phyloP scores from a whole-genome alignment of 2,113 vertebrate species.

The Osmerus eperlanus region DNA sequence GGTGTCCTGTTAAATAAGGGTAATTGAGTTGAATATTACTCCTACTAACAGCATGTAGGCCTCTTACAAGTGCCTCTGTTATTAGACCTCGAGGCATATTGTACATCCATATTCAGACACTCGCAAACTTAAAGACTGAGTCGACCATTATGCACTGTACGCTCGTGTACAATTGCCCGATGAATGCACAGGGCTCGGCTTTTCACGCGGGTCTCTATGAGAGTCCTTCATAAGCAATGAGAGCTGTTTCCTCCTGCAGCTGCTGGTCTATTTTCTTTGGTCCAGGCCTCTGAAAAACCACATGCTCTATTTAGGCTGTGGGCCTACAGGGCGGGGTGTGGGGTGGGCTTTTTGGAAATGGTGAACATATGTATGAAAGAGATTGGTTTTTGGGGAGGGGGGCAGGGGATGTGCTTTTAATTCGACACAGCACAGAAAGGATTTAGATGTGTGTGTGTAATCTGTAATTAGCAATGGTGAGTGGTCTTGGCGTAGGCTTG shows the following conservation, averaged over 20 bases:
- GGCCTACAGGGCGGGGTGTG: slow-evolving; percentile 6
- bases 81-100: too few species aligned
- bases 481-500: not conserved
- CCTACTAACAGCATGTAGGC: too few species aligned
- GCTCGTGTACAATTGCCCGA: too few species aligned
- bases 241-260: slow-evolving; percentile 3
- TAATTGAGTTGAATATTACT: too few species aligned
- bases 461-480: slow-evolving; percentile 3
- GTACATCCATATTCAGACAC: too few species aligned
- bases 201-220: not conserved
- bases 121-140: too few species aligned
- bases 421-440: not conserved
- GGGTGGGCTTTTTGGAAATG: not conserved
- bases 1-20: too few species aligned
- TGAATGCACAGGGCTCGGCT: not conserved
- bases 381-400: slow-evolving; percentile 2
- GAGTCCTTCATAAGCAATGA: slow-evolving; percentile 5
- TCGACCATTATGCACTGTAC: too few species aligned
- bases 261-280: slow-evolving; percentile 9
- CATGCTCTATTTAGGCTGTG: slow-evolving; percentile 13
- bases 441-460: slow-evolving; percentile 5
- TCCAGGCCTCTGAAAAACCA: slow-evolving; percentile 13
- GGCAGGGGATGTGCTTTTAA: not conserved
- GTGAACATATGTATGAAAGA: not conserved
- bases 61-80: too few species aligned